Conservation (phyloP, 2,888 invertebrate genomes). For the Chymomyza procnemis region DNA sequence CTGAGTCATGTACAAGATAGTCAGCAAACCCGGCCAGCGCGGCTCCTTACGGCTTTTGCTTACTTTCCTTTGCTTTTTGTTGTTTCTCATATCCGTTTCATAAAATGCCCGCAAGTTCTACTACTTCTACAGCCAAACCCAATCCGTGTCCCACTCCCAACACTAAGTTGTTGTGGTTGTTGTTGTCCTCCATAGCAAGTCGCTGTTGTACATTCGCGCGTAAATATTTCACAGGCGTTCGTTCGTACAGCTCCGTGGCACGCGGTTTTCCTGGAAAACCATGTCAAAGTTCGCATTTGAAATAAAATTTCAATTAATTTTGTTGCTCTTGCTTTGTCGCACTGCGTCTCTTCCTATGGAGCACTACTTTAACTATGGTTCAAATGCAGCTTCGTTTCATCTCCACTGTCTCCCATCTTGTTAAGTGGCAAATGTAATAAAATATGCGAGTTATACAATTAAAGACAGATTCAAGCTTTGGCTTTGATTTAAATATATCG, state of each 20-base stretch:
- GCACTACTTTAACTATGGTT: neutral
- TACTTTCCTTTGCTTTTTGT: slow-evolving; percentile 53
- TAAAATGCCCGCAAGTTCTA: slow-evolving; percentile 63
- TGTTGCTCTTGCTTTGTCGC: slow-evolving; percentile 7
- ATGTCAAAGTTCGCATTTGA: slow-evolving; percentile 61
- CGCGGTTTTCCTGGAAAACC: slow-evolving; percentile 50
- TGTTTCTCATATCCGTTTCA: slow-evolving; percentile 70
- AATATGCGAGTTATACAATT: slow-evolving; percentile 2
- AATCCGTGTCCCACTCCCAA: slow-evolving; percentile 15
- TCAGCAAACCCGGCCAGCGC: neutral
- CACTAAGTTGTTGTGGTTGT: slow-evolving; percentile 19
- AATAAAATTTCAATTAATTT: slow-evolving; percentile 64
- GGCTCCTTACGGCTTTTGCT: neutral
- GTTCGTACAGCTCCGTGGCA: slow-evolving; percentile 10
- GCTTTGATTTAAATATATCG: neutral
- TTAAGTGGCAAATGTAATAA: slow-evolving; percentile 9
- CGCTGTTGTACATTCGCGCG: slow-evolving; percentile 32
- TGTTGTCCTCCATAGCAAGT: neutral
- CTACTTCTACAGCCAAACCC: slow-evolving; percentile 11
- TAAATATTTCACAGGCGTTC: slow-evolving; percentile 50
- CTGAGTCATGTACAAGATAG: slow-evolving; percentile 49
- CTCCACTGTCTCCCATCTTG: neutral
- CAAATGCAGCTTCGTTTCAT: neutral
- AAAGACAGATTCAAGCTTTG: neutral
- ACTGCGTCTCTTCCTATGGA: neutral